Evolutionary conservation across 2,888 invertebrate species (phyloP).

Genomic region (Megastigmus dorsalis): DNA sequence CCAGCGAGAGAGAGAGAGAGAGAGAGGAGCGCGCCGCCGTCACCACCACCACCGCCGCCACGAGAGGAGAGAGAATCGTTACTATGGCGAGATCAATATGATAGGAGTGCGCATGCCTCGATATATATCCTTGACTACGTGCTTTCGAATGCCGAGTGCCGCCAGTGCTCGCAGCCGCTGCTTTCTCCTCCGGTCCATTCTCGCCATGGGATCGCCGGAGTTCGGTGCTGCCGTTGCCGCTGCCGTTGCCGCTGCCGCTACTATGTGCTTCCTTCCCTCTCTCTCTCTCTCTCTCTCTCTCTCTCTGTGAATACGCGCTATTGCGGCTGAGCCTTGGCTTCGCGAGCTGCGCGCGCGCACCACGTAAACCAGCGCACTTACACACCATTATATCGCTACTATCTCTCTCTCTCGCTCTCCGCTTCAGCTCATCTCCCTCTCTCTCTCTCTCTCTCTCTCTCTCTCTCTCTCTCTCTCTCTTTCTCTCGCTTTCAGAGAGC

Average conservation of each 20-base stretch:
- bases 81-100: conserved; percentile 74
- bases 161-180: not conserved
- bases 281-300: not conserved
- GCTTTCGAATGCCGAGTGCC: conserved; percentile 35
- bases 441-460: not conserved
- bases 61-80: conserved; percentile 70
- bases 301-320: too few species aligned
- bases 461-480: not conserved
- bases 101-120: conserved; percentile 72
- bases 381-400: too few species aligned
- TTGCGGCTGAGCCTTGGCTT: too few species aligned
- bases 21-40: not conserved
- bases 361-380: too few species aligned
- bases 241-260: not conserved
- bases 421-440: not conserved
- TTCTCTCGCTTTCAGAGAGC: not conserved
- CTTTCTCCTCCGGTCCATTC: conserved; percentile 26
- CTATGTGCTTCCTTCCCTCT: not conserved
- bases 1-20: not conserved
- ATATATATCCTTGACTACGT: conserved; percentile 55
- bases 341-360: too few species aligned
- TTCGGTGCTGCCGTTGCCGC: not conserved
- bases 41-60: not conserved
- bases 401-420: not conserved
- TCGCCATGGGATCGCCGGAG: conserved; percentile 29